Evolutionary conservation across 2,888 invertebrate species (phyloP), one percentile per base, ranked within the genome.

Genomic region (Zootermopsis nevadensis): DNA sequence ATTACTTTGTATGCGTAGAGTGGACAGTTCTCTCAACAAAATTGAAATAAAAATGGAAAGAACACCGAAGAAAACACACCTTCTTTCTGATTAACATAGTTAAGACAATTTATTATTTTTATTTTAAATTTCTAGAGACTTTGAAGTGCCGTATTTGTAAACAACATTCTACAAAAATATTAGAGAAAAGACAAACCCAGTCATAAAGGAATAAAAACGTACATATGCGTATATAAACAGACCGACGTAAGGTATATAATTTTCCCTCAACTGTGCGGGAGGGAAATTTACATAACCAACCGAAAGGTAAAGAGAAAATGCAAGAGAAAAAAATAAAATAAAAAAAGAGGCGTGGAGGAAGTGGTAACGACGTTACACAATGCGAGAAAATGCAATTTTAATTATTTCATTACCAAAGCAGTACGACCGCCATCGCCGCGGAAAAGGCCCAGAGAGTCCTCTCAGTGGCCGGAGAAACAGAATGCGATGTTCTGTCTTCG

Each of bases 331-430:
- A 60, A 79, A 79, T 66, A 79, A 35, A 60, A 79, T 66, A 79
- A 35, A 60, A 79, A 79, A 79, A 79, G 60, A 66, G 60, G 66
- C 60, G 60, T 15, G 66, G 79, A 79, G 79, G 60, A 79, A 27
- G 79, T 66, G 79, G 79, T 79, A 66, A 79, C 79, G 79, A 79
- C 79, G 79, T 35, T 66, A 66, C 38, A 79, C 79, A 82, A 82
- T 82, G 82, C 55, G 82, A 82, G 82, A 82, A 82, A 82, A 82
- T 82, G 82, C 82, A 82, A 82, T 82, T 82, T 82, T 83, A 80
- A 83, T 80, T 83, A 77, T 80, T 81, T 81, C 81, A 83, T 79
- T 83, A 83, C 79, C 38, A 79, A 79, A 79, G 79, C 79, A 79
- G 60, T 66, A 66, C 60, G 24, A 79, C 79, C 79, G 27, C 79